phyloP scores from a whole-genome alignment of 2,888 invertebrate species.

The Drepana falcataria region DNA sequence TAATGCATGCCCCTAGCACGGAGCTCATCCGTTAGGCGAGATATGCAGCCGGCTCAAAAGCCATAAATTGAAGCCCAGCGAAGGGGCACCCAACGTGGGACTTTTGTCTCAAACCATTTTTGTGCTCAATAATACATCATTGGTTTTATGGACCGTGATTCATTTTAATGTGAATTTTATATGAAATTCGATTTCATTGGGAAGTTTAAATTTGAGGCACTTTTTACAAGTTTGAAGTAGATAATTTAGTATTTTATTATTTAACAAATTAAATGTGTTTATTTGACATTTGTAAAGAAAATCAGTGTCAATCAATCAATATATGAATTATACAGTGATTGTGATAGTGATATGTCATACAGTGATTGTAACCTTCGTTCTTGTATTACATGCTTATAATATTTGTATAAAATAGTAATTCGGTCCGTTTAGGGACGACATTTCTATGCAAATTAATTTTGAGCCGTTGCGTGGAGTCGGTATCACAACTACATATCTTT shows the following conservation, averaged over 20 bases:
- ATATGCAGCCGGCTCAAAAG: slow-evolving; percentile 37
- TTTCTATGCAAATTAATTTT: slow-evolving; percentile 72
- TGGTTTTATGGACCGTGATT: slow-evolving; percentile 17
- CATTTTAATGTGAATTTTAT: slow-evolving; percentile 4
- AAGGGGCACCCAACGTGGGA: slow-evolving; percentile 4
- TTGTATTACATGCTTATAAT: background rate
- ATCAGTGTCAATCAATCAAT: no score
- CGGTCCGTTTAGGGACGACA: slow-evolving; percentile 36
- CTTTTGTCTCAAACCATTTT: slow-evolving; percentile 29
- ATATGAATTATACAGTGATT: no score
- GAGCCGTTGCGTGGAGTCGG: slow-evolving; percentile 49
- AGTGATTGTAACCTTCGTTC: background rate
- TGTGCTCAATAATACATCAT: slow-evolving; percentile 26
- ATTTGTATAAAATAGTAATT: slow-evolving; percentile 18
- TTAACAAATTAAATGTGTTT: no score
- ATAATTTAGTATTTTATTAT: no score
- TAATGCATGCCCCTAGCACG: slow-evolving; percentile 21
- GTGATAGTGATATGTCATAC: no score
- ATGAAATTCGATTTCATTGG: background rate
- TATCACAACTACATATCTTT: slow-evolving; percentile 61
- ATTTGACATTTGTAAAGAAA: no score
- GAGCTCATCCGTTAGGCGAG: slow-evolving; percentile 30
- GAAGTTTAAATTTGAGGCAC: no score
- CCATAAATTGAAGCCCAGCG: slow-evolving; percentile 31
- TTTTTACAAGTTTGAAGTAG: no score